Conservation (phyloP, 1,140 invertebrate species). For the Trypoxylus dichotomus region DNA sequence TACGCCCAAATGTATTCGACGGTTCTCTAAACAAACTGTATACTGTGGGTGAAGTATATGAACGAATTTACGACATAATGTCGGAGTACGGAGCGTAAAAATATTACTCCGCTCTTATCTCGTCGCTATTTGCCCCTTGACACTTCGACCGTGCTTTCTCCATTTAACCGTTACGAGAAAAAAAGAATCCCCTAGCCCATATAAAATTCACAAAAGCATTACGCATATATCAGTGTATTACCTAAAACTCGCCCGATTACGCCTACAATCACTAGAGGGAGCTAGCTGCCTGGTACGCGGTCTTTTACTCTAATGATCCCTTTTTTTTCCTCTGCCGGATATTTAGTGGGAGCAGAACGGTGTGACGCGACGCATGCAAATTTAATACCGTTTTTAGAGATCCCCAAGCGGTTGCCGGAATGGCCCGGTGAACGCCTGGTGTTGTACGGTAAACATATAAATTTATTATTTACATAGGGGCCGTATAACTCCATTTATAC, state of each 20-base stretch:
- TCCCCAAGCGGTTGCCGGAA: background rate
- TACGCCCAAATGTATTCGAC: background rate
- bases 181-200: background rate
- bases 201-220: constrained; percentile 4
- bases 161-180: background rate
- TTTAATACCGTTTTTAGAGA: background rate
- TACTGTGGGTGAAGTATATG: background rate
- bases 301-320: background rate
- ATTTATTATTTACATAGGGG: background rate
- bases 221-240: background rate
- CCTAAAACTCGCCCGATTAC: constrained; percentile 1
- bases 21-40: background rate
- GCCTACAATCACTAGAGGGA: background rate
- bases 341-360: background rate
- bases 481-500: background rate
- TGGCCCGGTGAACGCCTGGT: background rate
- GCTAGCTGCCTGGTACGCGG: background rate
- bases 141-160: constrained; percentile 5
- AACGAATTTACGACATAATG: constrained; percentile 7
- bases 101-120: constrained; percentile 2
- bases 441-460: background rate
- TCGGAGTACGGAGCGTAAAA: background rate
- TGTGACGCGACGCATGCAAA: background rate
- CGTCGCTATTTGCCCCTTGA: constrained; percentile 5
- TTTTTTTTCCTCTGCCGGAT: background rate